Percentiles rank a stretch among this genome's conserved stretches.
phyloP scores from a whole-genome alignment of 2,797 vertebrate genomes.

The Pseudotriccus pelzelni region DNA sequence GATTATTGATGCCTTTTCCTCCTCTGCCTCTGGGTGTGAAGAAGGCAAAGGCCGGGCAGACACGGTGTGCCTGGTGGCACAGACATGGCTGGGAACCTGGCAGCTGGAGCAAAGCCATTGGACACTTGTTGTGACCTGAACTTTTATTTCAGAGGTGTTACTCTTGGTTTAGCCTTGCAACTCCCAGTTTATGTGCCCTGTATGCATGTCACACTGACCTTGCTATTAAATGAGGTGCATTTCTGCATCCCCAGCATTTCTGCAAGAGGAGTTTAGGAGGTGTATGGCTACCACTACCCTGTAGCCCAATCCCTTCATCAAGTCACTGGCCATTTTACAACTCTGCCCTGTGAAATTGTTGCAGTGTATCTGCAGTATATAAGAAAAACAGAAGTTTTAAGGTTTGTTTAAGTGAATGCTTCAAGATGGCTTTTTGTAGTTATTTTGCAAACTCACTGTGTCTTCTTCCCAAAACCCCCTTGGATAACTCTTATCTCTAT shows the following conservation, averaged over 20 bases:
- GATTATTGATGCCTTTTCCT: neutral
- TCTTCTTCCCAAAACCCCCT: too few species aligned
- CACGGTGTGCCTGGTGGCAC: fast-evolving
- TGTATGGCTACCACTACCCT: neutral
- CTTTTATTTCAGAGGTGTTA: fast-evolving
- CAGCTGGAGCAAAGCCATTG: neutral
- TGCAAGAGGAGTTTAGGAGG: neutral
- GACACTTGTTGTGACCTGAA: neutral
- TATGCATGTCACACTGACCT: neutral
- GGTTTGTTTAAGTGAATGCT: too few species aligned
- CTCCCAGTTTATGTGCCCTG: neutral
- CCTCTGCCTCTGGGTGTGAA: neutral
- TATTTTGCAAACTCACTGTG: too few species aligned
- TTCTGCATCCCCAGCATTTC: neutral
- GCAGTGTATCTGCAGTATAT: too few species aligned
- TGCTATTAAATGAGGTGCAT: fast-evolving
- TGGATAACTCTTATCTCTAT: too few species aligned
- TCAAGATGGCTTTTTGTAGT: too few species aligned
- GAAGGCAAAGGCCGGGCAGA: neutral
- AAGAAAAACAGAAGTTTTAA: too few species aligned
- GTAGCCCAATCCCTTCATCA: fast-evolving
- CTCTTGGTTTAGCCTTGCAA: neutral
- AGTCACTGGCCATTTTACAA: neutral
- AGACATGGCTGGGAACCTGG: fast-evolving
- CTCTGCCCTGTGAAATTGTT: neutral